Evolutionary conservation across 2,888 invertebrate genomes (phyloP), one percentile per base, ranked within the genome.

Genomic region (Limnephilus auricula): DNA sequence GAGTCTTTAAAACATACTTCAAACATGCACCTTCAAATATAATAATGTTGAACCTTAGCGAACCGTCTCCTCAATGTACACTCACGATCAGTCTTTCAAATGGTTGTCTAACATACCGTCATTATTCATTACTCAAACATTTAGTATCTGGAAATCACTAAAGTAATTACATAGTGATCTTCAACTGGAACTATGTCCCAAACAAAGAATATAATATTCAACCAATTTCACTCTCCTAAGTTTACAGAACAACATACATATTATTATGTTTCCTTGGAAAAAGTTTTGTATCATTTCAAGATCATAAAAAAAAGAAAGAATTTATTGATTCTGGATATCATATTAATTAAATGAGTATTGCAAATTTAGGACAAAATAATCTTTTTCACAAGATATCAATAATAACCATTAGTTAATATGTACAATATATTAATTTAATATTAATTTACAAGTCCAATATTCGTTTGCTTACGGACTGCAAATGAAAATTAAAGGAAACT

Each of bases 31-130:
- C 37, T 37, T 85, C 82, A 82, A 82, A 82, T 82, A 82, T 82
- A 82, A 65, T 65, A 85, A 85, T 85, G 37, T 85, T 45, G 85
- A 85, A 85, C 40, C 40, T 85, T 45, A 15, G 40, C 30, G 15
- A 45, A 65, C 87, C 87, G 50, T 65, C 30, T 12, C 18, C 18
- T 65, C 65, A 87, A 50, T 65, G 13, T 87, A 87, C 87, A 87
- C 32, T 50, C 87, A 32, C 32, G 34, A 87, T 87, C 87, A 87
- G 87, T 87, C 87, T 87, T 87, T 34, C 87, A 87, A 87, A 78
- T 87, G 65, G 87, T 87, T 65, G 25, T 65, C 65, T 65, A 65
- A 65, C 45, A 40, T 45, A 40, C 85, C 85, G 25, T 45, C 30
- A 30, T 85, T 80, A 80, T 15, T 32, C 32, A 6, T 32, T 80